Base-by-base conservation (phyloP, 2,888 invertebrate species). In the Mimas tiliae region DNA sequence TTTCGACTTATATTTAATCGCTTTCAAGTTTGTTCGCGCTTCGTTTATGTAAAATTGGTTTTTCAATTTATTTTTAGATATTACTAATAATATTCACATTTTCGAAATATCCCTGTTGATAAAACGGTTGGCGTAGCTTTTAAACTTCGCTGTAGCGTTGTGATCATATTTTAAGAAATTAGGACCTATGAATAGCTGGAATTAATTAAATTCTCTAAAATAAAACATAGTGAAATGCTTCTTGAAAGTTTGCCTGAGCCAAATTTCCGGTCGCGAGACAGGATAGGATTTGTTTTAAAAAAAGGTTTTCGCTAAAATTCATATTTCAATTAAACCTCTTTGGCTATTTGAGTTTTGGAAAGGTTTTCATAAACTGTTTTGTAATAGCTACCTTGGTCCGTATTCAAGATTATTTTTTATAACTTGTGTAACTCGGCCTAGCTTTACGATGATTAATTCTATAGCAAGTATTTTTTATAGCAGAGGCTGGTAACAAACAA, bases 321-420 rank as follows among this genome's bases (percentile, higher is more conserved):
- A 7, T 58, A 2, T 3, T 45, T 45, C 4, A 12, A 45, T 12
- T 11, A 12, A 1, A 6, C 12, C 14, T 45, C 7, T 45, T 45
- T 45, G 45, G 8, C 14, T 45, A 38, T 9, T 38, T 38, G 7
- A 38, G 8, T 47, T 48, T 42, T 33, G 11, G 50, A 65, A 33
- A 21, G 51, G 42, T 75, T 73, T 27, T 33, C 4, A 27, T 3
- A 27, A 27, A 27, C 27, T 27, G 4, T 27, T 27, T n/a, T n/a
- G n/a, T n/a, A n/a, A n/a, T n/a, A n/a, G n/a, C n/a, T n/a, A n/a
- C n/a, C 27, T 27, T 27, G 27, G 27, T 1, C 27, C 27, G 27
- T 27, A 27, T 4, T 3, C 4, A 27, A 4, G 27, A 27, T 27
- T 27, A 27, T 27, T 27, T 27, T n/a, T n/a, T n/a, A n/a, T n/a